A percentile compares a stretch with the other conserved stretches of the same genome.
These are phyloP conservation scores for Ophion costatus DNA, from an alignment of 2,888 invertebrate genomes.

Conservation along the genomic window DNA sequence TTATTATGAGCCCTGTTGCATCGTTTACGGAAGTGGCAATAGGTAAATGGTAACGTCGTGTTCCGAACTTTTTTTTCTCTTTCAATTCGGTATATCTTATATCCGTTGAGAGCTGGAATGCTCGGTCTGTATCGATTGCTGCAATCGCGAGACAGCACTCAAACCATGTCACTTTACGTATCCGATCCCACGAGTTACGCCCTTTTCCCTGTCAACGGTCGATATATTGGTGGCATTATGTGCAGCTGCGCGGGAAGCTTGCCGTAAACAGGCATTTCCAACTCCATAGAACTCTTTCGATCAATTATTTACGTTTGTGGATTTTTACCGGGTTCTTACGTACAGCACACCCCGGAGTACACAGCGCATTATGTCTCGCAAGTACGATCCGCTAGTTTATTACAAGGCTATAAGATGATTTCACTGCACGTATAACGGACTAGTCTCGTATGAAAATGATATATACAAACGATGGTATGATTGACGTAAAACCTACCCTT, in stretches of 20 bases:
- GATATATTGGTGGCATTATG: conserved; percentile 27
- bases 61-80: conserved; percentile 9
- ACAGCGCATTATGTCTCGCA: background rate
- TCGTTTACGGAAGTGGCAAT: conserved; percentile 62
- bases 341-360: background rate
- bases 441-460: conserved; percentile 24
- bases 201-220: conserved; percentile 1
- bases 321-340: conserved; percentile 34
- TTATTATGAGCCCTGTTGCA: conserved; percentile 56
- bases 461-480: conserved; percentile 26
- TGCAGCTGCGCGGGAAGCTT: conserved; percentile 31
- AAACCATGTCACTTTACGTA: background rate
- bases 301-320: conserved; percentile 55
- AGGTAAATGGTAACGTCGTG: conserved; percentile 55
- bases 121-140: conserved; percentile 5
- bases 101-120: conserved; percentile 4
- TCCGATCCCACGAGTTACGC: background rate
- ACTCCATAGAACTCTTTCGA: conserved; percentile 11
- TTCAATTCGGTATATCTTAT: conserved; percentile 12
- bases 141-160: conserved; percentile 25
- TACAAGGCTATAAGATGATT: conserved; percentile 57
- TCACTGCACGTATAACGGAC: background rate
- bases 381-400: background rate
- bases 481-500: conserved; percentile 24
- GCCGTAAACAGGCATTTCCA: conserved; percentile 10